Percentiles rank a stretch among this genome's conserved stretches.
Evolutionary conservation across 2,888 invertebrate species (phyloP).

Genomic region (Xanthia icteritia): DNA sequence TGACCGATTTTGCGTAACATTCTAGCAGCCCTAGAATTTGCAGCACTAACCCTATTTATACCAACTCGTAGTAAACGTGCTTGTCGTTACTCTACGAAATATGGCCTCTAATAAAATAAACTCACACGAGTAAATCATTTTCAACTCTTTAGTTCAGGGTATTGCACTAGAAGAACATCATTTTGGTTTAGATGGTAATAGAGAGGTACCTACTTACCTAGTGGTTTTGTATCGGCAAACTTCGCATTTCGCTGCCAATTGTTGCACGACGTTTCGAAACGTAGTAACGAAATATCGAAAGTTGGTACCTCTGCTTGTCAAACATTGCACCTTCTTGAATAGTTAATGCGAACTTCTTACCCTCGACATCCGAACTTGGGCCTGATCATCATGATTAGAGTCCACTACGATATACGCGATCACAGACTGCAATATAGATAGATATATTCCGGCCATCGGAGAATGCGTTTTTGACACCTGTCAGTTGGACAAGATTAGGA

Average conservation of each 20-base stretch:
- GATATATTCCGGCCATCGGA: too few species aligned
- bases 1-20: slow-evolving; percentile 8
- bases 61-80: neutral
- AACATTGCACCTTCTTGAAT: neutral
- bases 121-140: neutral
- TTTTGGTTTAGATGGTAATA: neutral
- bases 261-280: neutral
- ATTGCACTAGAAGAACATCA: neutral
- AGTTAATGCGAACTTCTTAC: neutral
- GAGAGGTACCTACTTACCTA: neutral
- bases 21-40: slow-evolving; percentile 16
- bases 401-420: too few species aligned
- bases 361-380: neutral
- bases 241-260: neutral
- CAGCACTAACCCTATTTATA: slow-evolving; percentile 19
- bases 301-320: neutral
- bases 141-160: neutral
- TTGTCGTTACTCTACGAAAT: neutral
- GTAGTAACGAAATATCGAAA: neutral
- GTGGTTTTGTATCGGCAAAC: neutral
- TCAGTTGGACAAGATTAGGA: too few species aligned
- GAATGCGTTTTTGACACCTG: too few species aligned
- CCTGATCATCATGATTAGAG: neutral
- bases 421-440: neutral
- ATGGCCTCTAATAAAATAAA: neutral